phyloP scores from a whole-genome alignment of 2,888 invertebrate genomes.

The Balanococcus diminutus region DNA sequence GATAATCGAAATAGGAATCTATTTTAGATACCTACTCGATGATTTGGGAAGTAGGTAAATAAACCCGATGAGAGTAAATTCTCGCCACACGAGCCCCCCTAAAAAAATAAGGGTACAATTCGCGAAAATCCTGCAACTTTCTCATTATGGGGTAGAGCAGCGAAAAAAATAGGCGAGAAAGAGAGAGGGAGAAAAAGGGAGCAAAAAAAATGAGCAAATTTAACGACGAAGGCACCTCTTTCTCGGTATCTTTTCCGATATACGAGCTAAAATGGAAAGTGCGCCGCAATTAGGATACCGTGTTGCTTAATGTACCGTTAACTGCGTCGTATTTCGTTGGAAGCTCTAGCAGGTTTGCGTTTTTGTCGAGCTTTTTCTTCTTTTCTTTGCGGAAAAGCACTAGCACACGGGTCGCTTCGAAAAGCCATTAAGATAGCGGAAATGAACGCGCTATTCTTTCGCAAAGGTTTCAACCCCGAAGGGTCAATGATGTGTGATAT shows the following conservation, averaged over 20 bases:
- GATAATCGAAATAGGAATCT: no score
- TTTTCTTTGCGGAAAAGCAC: conserved; percentile 17
- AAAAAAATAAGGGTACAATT: neutral
- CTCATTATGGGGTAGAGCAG: neutral
- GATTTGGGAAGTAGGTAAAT: neutral
- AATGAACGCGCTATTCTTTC: conserved; percentile 47
- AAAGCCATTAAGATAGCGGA: conserved; percentile 54
- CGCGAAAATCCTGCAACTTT: neutral
- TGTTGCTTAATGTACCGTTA: conserved; percentile 52
- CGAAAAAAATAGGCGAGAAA: neutral
- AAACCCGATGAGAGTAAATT: neutral
- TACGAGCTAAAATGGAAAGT: conserved; percentile 47
- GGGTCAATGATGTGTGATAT: conserved; percentile 53
- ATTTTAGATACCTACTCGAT: neutral
- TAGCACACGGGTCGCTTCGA: conserved; percentile 44
- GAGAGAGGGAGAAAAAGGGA: neutral
- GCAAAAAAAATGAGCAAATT: conserved; percentile 18
- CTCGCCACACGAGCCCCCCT: neutral
- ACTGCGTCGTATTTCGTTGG: conserved; percentile 48
- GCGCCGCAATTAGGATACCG: conserved; percentile 52
- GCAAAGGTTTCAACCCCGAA: conserved; percentile 50
- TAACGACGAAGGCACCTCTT: neutral
- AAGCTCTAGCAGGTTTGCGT: conserved; percentile 3
- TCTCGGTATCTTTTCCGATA: neutral
- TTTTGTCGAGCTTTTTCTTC: conserved; percentile 38